These are phyloP conservation scores for Smithornis capensis DNA, from an alignment of 2,113 vertebrate species.

Conservation along the genomic window DNA sequence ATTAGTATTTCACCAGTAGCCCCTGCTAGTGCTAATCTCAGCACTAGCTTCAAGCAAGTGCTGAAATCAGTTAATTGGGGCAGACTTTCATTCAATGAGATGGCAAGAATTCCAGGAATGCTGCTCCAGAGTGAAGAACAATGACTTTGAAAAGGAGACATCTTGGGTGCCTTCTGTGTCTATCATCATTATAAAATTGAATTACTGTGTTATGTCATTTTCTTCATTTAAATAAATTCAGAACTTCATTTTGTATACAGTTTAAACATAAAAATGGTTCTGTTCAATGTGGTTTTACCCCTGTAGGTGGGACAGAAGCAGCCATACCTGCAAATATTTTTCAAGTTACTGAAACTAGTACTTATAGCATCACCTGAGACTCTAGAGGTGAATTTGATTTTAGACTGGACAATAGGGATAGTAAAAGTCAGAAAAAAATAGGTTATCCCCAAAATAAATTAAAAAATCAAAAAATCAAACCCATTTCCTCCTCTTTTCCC, in stretches of 20 bases:
- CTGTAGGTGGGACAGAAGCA: background rate
- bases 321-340: background rate
- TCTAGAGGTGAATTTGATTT: background rate
- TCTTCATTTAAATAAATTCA: background rate
- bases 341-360: background rate
- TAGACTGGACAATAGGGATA: background rate
- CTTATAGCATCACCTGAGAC: background rate
- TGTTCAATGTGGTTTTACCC: background rate
- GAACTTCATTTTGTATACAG: background rate
- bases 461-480: conserved; percentile 50
- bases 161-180: background rate
- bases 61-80: background rate
- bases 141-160: background rate
- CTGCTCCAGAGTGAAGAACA: background rate
- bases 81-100: background rate
- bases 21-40: background rate
- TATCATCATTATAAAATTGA: background rate
- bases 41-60: background rate
- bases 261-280: background rate
- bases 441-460: background rate
- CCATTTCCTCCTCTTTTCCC: conserved; percentile 72
- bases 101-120: background rate
- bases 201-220: background rate
- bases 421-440: background rate
- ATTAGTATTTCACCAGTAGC: background rate